Conservation (phyloP, 2,888 invertebrate genomes). For the Synanthedon tipuliformis region DNA sequence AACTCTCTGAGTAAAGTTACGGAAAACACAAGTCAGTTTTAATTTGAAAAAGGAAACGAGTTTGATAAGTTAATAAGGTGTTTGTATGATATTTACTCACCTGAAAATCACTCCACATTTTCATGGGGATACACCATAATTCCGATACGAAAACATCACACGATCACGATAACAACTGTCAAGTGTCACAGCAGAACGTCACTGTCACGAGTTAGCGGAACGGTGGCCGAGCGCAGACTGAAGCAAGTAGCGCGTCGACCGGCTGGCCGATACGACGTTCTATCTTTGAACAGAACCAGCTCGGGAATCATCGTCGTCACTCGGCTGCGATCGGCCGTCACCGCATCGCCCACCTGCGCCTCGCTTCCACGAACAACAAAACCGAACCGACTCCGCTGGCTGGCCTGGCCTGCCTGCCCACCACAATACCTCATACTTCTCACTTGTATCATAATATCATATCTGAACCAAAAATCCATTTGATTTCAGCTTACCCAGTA, state of each 20-base stretch:
- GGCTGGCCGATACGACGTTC: constrained; percentile 24
- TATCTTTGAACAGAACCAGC: constrained; percentile 15
- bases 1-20: background rate
- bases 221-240: constrained; percentile 64
- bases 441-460: background rate
- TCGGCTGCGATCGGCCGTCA: constrained; percentile 18
- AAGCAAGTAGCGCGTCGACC: constrained; percentile 21
- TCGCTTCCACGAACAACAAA: constrained; percentile 59
- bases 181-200: constrained; percentile 57
- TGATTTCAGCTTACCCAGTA: too few species aligned
- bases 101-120: constrained; percentile 71
- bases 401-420: constrained; percentile 27
- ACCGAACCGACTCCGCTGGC: constrained; percentile 20
- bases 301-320: constrained; percentile 21
- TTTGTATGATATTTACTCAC: constrained; percentile 27
- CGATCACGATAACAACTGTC: constrained; percentile 68
- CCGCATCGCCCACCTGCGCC: constrained; percentile 59
- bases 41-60: background rate
- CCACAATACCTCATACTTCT: constrained; percentile 29
- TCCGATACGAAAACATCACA: constrained; percentile 68
- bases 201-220: constrained; percentile 42
- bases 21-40: background rate
- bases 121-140: constrained; percentile 70
- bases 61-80: background rate
- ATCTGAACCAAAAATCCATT: too few species aligned